phyloP scores from a whole-genome alignment of 2,113 vertebrate genomes.

The Fregata magnificens region DNA sequence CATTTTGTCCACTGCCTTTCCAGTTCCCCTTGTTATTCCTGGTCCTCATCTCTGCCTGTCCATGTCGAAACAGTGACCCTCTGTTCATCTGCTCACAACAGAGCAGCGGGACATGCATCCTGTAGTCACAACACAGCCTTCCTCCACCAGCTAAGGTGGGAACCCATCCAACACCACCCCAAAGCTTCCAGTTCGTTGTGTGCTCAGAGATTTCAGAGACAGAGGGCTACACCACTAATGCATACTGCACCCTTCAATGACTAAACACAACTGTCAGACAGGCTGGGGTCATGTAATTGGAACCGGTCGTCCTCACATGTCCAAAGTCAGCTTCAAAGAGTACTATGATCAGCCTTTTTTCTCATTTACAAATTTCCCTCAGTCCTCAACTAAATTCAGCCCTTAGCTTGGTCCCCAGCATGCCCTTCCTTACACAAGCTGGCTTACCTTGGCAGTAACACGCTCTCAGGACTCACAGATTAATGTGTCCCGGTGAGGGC shows the following conservation, averaged over 20 bases:
- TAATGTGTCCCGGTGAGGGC: background rate
- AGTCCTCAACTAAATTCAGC: background rate
- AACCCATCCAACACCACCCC: background rate
- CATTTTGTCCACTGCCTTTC: background rate
- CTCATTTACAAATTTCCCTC: background rate
- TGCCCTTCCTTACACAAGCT: background rate
- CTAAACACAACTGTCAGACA: background rate
- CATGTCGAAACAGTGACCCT: background rate
- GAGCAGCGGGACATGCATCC: background rate
- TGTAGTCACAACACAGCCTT: background rate
- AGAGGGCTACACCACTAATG: background rate
- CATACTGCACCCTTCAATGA: background rate
- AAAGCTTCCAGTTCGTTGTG: background rate
- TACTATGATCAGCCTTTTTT: background rate
- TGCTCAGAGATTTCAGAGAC: background rate
- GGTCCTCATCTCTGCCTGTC: background rate
- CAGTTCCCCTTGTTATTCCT: background rate
- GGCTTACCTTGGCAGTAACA: conserved; percentile 6
- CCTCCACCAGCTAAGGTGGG: background rate
- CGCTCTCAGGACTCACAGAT: background rate
- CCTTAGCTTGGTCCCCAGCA: background rate
- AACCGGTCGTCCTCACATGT: background rate
- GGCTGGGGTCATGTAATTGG: background rate
- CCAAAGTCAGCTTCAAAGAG: background rate
- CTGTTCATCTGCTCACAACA: background rate